Conservation (phyloP, 1,140 invertebrate species). For the Megathymus violae region DNA sequence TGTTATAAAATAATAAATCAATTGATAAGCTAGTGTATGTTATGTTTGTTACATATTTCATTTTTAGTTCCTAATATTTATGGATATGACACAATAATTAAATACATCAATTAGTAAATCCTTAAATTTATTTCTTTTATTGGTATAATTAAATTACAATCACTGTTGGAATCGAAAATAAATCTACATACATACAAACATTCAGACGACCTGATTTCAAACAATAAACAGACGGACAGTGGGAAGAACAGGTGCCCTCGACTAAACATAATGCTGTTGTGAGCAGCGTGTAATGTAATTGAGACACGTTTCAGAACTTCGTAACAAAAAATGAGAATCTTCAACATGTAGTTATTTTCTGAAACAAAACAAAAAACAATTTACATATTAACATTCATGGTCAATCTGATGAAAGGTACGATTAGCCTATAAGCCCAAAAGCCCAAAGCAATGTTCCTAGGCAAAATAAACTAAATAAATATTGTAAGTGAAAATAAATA, state of each 20-base stretch:
- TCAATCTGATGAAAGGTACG: too few relatives aligned
- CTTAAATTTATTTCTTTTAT: slow-evolving; percentile 73
- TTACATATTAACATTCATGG: too few relatives aligned
- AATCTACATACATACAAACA: slow-evolving; percentile 75
- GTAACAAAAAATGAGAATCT: slow-evolving; percentile 44
- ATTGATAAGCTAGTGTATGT: slow-evolving; percentile 51
- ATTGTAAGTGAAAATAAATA: too few relatives aligned
- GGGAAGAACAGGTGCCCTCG: slow-evolving; percentile 48
- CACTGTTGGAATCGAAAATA: slow-evolving; percentile 61
- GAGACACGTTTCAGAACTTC: slow-evolving; percentile 40
- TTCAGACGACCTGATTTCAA: slow-evolving; percentile 69
- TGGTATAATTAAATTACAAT: slow-evolving; percentile 71
- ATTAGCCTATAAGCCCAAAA: too few relatives aligned
- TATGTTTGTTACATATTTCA: slow-evolving; percentile 52
- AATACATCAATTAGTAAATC: slow-evolving; percentile 65
- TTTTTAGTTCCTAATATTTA: slow-evolving; percentile 52
- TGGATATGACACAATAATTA: slow-evolving; percentile 54
- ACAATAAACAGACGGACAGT: slow-evolving; percentile 63
- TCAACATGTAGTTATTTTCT: slow-evolving; percentile 61
- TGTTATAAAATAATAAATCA: slow-evolving; percentile 63
- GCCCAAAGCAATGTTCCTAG: too few relatives aligned
- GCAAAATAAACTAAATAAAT: too few relatives aligned
- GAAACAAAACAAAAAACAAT: slow-evolving; percentile 49
- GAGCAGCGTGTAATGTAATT: slow-evolving; percentile 30
- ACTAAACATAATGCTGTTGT: slow-evolving; percentile 35